Evolutionary conservation across 2,113 vertebrate genomes (phyloP).

Genomic region (Clarias batrachus): DNA sequence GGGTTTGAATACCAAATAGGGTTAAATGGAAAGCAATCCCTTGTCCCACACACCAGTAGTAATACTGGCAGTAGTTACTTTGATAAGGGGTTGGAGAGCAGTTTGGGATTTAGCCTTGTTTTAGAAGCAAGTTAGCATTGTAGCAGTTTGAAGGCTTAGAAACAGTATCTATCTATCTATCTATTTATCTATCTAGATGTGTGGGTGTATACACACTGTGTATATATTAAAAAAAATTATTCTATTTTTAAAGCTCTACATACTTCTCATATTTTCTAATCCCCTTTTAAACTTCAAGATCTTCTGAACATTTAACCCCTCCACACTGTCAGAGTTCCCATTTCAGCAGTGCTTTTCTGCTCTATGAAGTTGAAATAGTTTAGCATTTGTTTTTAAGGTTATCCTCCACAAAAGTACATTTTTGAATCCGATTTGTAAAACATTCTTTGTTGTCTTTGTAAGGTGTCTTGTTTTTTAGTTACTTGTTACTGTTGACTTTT

Average conservation of each 20-base stretch:
- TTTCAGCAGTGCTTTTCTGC: background rate
- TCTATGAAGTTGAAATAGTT: background rate
- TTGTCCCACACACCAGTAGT: no score
- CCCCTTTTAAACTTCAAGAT: background rate
- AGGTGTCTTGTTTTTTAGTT: background rate
- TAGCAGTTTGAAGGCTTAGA: no score
- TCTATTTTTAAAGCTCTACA: background rate
- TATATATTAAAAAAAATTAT: no score
- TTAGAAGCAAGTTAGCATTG: no score
- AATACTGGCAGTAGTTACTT: no score
- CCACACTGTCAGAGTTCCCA: background rate
- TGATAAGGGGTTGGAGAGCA: no score
- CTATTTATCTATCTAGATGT: no score
- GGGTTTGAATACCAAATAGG: no score
- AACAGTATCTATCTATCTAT: background rate
- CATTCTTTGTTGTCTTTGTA: background rate
- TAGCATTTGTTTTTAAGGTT: background rate
- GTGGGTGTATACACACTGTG: no score
- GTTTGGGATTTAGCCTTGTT: no score
- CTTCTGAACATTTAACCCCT: background rate
- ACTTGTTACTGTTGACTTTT: background rate
- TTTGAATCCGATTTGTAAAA: background rate
- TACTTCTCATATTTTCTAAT: background rate
- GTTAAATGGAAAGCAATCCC: no score
- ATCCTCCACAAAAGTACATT: background rate